phyloP scores from a whole-genome alignment of 64 coral and sea anemone species.

The Anthopleura sola region DNA sequence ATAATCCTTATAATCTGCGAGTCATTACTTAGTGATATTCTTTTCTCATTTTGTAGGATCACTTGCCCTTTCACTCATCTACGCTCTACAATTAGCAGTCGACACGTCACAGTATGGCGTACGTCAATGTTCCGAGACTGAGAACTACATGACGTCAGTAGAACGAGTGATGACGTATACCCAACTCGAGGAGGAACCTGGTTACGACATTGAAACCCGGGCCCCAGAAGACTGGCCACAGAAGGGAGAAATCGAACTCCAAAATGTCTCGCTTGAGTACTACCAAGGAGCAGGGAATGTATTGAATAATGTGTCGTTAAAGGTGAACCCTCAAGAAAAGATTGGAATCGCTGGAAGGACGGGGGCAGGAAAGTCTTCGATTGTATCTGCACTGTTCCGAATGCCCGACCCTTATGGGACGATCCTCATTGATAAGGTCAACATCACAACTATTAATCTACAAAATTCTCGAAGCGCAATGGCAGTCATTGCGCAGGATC shows the following conservation, averaged over 20 bases:
- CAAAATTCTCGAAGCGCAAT: conserved; percentile 52
- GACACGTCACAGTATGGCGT: conserved; percentile 57
- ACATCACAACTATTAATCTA: conserved; percentile 44
- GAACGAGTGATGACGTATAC: conserved; percentile 58
- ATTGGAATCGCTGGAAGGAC: conserved; percentile 60
- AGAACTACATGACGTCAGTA: conserved; percentile 84
- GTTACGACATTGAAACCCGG: conserved; percentile 35
- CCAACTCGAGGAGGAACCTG: conserved; percentile 44
- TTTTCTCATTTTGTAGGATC: conserved; percentile 8
- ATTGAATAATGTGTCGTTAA: conserved; percentile 52
- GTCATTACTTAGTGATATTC: neutral
- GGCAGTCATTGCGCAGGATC: conserved; percentile 58
- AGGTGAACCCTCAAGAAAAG: conserved; percentile 56
- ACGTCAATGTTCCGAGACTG: conserved; percentile 46
- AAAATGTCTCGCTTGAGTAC: conserved; percentile 53
- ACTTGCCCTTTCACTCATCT: conserved; percentile 26
- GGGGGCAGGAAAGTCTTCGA: conserved; percentile 61
- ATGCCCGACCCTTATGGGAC: conserved; percentile 48
- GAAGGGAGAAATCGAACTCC: conserved; percentile 36
- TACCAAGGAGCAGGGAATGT: conserved; percentile 40
- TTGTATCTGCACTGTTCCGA: conserved; percentile 53
- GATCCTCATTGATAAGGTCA: conserved; percentile 52
- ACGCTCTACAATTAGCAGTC: conserved; percentile 43
- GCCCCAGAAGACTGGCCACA: conserved; percentile 47
- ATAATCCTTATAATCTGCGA: too few relatives aligned